These are phyloP conservation scores for Catostomus latipinnis DNA, from an alignment of 2,797 vertebrate genomes.

Conservation along the genomic window DNA sequence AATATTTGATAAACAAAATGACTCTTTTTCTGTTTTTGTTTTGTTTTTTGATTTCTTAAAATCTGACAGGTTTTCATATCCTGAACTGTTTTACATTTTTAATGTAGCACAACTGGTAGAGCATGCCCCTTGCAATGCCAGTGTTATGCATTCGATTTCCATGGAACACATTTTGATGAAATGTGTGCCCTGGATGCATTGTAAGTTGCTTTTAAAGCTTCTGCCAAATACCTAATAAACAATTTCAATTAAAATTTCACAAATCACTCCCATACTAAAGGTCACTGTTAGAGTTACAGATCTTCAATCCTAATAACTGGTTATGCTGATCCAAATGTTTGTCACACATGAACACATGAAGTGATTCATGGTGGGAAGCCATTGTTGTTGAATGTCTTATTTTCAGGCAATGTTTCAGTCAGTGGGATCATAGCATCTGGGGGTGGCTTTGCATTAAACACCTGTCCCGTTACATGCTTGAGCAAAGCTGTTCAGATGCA, in stretches of 20 bases:
- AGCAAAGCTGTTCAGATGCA: constrained; percentile 31
- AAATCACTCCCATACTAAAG: neutral
- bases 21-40: too few relatives aligned
- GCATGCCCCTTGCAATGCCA: neutral
- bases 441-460: constrained; percentile 22
- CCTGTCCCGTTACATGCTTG: constrained; percentile 18
- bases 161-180: neutral
- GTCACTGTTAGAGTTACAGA: constrained; percentile 14
- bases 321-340: neutral
- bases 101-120: too few relatives aligned
- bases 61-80: too few relatives aligned
- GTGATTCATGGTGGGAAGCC: constrained; percentile 14
- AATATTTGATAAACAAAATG: too few relatives aligned
- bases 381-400: neutral
- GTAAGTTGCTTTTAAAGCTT: neutral
- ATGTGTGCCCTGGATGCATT: neutral
- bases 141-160: neutral
- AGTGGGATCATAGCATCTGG: constrained; percentile 7
- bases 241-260: too few relatives aligned
- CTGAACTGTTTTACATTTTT: too few relatives aligned
- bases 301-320: neutral
- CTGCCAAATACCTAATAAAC: too few relatives aligned
- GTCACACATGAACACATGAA: neutral
- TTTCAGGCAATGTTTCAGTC: constrained; percentile 17
- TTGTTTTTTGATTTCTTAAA: too few relatives aligned